Conservation (phyloP, 1,140 invertebrate genomes). For the Drosophila kanapiae region DNA sequence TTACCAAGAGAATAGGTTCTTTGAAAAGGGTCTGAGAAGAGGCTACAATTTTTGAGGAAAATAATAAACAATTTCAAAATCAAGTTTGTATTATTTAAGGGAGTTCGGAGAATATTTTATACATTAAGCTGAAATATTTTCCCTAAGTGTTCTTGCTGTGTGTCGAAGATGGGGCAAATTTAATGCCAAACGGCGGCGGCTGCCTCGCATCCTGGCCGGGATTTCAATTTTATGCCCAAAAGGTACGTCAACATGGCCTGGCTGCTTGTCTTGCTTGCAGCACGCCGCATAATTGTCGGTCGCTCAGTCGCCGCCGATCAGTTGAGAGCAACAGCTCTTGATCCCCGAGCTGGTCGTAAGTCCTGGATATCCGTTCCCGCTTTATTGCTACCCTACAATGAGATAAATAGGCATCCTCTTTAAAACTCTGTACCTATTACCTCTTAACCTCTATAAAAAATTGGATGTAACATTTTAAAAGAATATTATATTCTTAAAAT, state of each 20-base stretch:
- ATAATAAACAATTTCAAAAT: too few relatives aligned
- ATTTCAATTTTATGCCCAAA: constrained; percentile 84
- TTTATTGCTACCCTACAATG: background rate
- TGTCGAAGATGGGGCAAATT: constrained; percentile 79
- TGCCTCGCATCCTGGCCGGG: constrained; percentile 71
- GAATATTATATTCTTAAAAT: background rate
- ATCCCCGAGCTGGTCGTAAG: constrained; percentile 9
- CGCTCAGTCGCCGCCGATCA: constrained; percentile 19
- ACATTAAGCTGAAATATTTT: background rate
- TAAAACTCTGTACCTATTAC: too few relatives aligned
- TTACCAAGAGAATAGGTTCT: background rate
- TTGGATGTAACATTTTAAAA: too few relatives aligned
- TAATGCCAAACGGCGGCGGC: constrained; percentile 70
- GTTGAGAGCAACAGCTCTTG: constrained; percentile 18
- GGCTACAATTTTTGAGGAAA: too few relatives aligned
- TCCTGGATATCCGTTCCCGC: constrained; percentile 18
- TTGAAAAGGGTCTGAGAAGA: background rate
- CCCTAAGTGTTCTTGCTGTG: constrained; percentile 5
- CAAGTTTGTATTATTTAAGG: background rate
- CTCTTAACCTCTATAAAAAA: too few relatives aligned
- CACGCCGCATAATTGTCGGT: constrained; percentile 68
- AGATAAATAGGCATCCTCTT: background rate
- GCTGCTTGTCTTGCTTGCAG: constrained; percentile 53
- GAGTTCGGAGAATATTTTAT: background rate
- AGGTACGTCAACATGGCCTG: constrained; percentile 78